phyloP scores from a whole-genome alignment of 2,888 invertebrate species.

The Meta bourneti region DNA sequence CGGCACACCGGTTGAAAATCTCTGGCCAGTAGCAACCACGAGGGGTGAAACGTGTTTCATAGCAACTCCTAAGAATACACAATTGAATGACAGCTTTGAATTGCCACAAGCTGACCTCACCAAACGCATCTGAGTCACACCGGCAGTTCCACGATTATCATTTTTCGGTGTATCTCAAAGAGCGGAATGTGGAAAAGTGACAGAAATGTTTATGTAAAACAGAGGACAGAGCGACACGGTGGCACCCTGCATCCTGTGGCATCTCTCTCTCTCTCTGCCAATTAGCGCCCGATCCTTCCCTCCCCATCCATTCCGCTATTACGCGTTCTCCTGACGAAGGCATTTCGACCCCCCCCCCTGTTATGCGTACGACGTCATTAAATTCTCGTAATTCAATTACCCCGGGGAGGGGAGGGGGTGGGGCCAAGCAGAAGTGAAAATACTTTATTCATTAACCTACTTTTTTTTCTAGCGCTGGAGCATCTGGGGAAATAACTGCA shows the following conservation, averaged over 20 bases:
- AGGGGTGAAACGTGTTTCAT: too few relatives aligned
- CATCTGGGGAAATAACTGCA: background rate
- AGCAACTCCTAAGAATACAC: too few relatives aligned
- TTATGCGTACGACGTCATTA: conserved; percentile 55
- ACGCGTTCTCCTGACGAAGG: conserved; percentile 19
- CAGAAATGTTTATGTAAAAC: conserved; percentile 75
- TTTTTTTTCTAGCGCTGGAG: background rate
- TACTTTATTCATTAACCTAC: conserved; percentile 34
- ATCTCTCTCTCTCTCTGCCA: conserved; percentile 58
- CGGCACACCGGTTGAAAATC: too few relatives aligned
- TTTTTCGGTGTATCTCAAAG: conserved; percentile 47
- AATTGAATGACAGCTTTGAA: too few relatives aligned
- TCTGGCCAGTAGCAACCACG: too few relatives aligned
- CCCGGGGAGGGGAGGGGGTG: conserved; percentile 1
- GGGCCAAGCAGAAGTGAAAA: conserved; percentile 2
- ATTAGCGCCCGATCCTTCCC: conserved; percentile 53
- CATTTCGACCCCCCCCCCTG: conserved; percentile 6
- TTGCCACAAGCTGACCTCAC: too few relatives aligned
- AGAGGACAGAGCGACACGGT: conserved; percentile 54
- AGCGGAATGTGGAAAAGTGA: conserved; percentile 25
- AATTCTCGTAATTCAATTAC: conserved; percentile 72
- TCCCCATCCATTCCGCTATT: conserved; percentile 29
- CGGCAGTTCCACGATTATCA: conserved; percentile 22
- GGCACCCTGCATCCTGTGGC: conserved; percentile 68
- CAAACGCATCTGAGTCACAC: background rate